These are phyloP conservation scores for Cryptus viduatorius DNA, from an alignment of 2,888 invertebrate species.

Conservation along the genomic window DNA sequence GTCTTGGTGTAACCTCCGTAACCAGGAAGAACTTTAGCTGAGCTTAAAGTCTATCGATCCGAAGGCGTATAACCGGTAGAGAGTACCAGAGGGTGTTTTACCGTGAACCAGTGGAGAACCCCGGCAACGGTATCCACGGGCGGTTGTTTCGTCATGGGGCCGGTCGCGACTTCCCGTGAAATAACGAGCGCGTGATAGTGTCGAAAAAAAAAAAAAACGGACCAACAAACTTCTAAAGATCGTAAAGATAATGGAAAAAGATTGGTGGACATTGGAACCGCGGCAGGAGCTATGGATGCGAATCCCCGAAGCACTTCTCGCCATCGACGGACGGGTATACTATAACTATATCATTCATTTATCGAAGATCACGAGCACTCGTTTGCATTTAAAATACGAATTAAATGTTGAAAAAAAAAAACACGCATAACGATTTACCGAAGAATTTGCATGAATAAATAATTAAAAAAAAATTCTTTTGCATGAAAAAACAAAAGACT, in stretches of 20 bases:
- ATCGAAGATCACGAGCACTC: background rate
- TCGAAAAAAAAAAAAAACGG: background rate
- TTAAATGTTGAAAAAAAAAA: background rate
- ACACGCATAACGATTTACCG: background rate
- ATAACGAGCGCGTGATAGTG: constrained; percentile 49
- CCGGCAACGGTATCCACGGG: constrained; percentile 81
- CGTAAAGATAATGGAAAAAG: constrained; percentile 78
- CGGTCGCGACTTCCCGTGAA: constrained; percentile 8
- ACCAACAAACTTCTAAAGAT: background rate
- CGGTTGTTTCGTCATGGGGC: constrained; percentile 75
- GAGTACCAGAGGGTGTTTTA: constrained; percentile 58
- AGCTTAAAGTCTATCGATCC: constrained; percentile 71
- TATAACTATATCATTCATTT: background rate
- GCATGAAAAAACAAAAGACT: background rate
- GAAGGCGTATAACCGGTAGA: constrained; percentile 50
- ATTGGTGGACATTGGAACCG: constrained; percentile 82
- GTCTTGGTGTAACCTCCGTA: constrained; percentile 58
- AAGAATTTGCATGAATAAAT: background rate
- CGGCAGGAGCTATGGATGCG: constrained; percentile 74
- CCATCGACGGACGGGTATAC: constrained; percentile 88
- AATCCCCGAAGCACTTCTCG: constrained; percentile 87
- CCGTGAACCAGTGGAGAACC: constrained; percentile 68
- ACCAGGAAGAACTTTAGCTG: constrained; percentile 60
- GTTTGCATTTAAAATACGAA: background rate
- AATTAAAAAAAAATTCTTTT: background rate